These are phyloP conservation scores for Eulithis prunata DNA, from an alignment of 2,888 invertebrate genomes.

Conservation along the genomic window DNA sequence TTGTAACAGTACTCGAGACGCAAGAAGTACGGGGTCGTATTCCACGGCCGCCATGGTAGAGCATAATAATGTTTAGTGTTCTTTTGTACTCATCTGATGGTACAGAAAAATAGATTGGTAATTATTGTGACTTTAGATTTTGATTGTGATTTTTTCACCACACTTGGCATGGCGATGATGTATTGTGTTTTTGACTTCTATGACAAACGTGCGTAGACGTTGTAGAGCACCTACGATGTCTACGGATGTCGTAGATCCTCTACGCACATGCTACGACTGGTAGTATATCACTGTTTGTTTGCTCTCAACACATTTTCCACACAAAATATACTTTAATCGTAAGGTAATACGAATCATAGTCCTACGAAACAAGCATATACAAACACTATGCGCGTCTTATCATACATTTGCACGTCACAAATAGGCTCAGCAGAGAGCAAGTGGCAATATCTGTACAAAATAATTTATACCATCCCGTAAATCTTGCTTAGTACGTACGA, in stretches of 20 bases:
- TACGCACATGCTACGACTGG: constrained; percentile 5
- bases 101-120: too few species aligned
- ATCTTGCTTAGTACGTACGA: not conserved
- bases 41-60: too few species aligned
- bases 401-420: constrained; percentile 6
- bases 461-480: not conserved
- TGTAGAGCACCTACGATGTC: not conserved
- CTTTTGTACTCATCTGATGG: too few species aligned
- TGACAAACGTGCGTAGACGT: not conserved
- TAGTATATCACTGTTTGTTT: not conserved
- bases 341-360: not conserved
- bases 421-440: constrained; percentile 1
- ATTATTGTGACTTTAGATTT: too few species aligned
- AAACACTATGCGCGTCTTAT: not conserved
- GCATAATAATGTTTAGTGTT: too few species aligned
- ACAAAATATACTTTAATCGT: not conserved
- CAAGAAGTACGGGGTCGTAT: too few species aligned
- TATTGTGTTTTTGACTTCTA: not conserved
- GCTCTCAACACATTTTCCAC: not conserved
- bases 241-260: constrained; percentile 6
- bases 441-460: not conserved
- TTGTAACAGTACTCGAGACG: too few species aligned
- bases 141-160: too few species aligned
- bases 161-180: not conserved
- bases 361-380: not conserved